Percentiles rank a stretch among this genome's conserved stretches.
Evolutionary conservation across 2,113 vertebrate species (phyloP).

Genomic region (Lampris incognitus): DNA sequence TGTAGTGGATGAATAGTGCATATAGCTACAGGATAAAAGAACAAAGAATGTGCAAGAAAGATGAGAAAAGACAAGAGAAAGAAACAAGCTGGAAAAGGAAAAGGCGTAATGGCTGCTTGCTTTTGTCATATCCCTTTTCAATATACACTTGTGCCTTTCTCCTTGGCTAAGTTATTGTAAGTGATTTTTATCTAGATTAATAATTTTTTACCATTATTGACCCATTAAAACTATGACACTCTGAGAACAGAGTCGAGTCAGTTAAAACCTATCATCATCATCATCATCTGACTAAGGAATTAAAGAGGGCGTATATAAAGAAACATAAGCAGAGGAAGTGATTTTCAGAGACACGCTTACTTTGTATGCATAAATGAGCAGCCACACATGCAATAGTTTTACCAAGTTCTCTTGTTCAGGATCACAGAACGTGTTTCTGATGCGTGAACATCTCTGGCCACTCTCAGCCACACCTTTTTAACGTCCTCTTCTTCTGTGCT

Average conservation of each 20-base stretch:
- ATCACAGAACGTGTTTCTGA: not conserved
- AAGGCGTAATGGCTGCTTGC: not conserved
- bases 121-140: conserved; percentile 21
- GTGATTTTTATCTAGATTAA: not conserved
- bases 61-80: conserved; percentile 7
- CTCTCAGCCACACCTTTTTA: not conserved
- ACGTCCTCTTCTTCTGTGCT: not conserved
- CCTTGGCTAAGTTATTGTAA: conserved; percentile 35
- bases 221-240: conserved; percentile 25
- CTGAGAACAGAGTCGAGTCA: conserved; percentile 25
- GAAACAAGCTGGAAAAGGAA: not conserved
- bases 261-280: not conserved
- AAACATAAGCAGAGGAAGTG: not conserved
- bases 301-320: not conserved
- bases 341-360: not conserved
- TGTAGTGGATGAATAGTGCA: not conserved
- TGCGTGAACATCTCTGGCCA: not conserved
- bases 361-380: not conserved
- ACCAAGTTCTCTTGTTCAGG: not conserved
- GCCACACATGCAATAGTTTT: not conserved
- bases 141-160: conserved; percentile 47
- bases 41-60: conserved; percentile 44
- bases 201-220: not conserved
- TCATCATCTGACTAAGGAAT: not conserved
- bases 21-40: conserved; percentile 14